A percentile compares a stretch with the other conserved stretches of the same genome.
Conservation (phyloP, 2,797 vertebrate genomes). For the Rhincodon typus region DNA sequence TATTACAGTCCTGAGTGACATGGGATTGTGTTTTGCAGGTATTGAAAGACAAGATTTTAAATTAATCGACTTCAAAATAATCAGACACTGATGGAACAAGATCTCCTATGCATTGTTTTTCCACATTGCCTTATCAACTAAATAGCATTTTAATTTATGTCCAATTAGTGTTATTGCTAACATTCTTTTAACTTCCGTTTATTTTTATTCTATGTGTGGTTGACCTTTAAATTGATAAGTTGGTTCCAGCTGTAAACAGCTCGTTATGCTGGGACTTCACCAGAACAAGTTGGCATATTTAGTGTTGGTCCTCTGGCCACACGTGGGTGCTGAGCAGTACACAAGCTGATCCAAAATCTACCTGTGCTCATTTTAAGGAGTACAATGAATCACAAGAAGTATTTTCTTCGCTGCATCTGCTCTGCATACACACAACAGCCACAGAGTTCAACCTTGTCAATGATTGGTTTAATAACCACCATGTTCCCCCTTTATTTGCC, state of each 20-base stretch:
- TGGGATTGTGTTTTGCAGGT: neutral
- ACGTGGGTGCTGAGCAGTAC: neutral
- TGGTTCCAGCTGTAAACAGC: neutral
- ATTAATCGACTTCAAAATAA: neutral
- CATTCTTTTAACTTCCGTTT: neutral
- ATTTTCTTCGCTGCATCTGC: neutral
- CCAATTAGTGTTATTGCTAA: neutral
- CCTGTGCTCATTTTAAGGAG: neutral
- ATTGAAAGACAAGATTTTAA: neutral
- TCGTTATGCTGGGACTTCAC: neutral
- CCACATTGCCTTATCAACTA: neutral
- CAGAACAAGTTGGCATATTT: neutral
- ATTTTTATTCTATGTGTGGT: neutral
- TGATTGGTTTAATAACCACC: neutral
- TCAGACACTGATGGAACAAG: neutral
- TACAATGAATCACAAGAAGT: neutral
- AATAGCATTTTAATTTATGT: neutral
- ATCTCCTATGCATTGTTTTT: neutral
- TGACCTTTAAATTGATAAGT: neutral
- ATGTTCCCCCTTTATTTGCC: neutral
- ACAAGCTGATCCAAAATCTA: neutral
- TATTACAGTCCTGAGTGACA: neutral
- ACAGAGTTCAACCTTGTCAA: neutral
- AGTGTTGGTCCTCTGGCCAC: neutral
- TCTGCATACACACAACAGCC: neutral